phyloP scores from a whole-genome alignment of 2,113 vertebrate genomes.

The Tragulus kanchil region DNA sequence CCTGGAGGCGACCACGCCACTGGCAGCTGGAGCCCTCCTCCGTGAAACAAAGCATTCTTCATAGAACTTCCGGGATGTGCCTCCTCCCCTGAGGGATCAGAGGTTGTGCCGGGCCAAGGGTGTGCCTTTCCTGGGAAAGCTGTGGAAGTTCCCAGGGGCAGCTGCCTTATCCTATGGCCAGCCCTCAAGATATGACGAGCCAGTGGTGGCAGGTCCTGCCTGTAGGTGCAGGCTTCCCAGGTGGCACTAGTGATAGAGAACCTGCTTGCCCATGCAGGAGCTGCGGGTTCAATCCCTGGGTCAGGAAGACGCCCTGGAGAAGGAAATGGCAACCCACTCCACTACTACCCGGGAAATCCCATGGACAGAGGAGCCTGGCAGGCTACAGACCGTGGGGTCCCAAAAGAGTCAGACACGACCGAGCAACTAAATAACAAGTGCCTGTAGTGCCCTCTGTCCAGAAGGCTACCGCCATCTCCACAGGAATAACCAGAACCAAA shows the following conservation, averaged over 20 bases:
- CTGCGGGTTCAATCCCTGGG: background rate
- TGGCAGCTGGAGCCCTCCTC: constrained; percentile 5
- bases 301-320: background rate
- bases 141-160: background rate
- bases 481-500: background rate
- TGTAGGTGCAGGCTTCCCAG: background rate
- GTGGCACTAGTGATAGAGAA: background rate
- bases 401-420: background rate
- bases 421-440: background rate
- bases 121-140: background rate
- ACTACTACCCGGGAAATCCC: background rate
- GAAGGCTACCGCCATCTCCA: background rate
- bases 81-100: background rate
- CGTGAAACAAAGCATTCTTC: constrained; percentile 52
- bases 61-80: background rate
- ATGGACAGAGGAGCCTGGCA: background rate
- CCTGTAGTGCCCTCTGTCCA: background rate
- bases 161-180: background rate
- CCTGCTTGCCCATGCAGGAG: background rate
- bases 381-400: background rate
- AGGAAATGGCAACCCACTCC: background rate
- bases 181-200: background rate
- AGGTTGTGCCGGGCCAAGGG: background rate
- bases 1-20: background rate
- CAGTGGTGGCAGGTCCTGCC: background rate